These are phyloP conservation scores for Ictidomys tridecemlineatus DNA, from an alignment of 2,113 vertebrate genomes.

Conservation along the genomic window DNA sequence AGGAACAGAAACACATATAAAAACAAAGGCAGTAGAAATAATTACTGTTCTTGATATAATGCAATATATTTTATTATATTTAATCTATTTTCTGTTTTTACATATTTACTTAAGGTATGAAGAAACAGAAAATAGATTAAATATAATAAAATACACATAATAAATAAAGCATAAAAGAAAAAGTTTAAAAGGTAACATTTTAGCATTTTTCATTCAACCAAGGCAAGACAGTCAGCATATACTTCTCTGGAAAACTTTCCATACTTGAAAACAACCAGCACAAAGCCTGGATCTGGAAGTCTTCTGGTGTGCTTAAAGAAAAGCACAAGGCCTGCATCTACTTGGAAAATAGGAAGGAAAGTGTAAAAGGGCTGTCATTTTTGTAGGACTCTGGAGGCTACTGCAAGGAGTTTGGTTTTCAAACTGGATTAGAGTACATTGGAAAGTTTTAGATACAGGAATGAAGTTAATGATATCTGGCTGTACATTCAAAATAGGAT, in stretches of 20 bases:
- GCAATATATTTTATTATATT: too few species aligned
- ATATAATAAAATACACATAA: neutral
- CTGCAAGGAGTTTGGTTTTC: neutral
- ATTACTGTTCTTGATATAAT: neutral
- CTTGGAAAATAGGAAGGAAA: neutral
- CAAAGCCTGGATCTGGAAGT: neutral
- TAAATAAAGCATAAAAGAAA: neutral
- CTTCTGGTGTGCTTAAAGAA: neutral
- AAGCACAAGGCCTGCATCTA: neutral
- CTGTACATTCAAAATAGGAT: neutral
- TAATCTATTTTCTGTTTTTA: too few species aligned
- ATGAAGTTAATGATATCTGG: neutral
- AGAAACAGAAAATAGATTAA: neutral
- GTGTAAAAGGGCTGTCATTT: neutral
- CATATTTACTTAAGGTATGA: neutral
- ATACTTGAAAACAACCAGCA: neutral
- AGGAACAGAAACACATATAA: neutral
- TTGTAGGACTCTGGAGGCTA: neutral
- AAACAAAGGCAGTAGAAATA: neutral
- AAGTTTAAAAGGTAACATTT: neutral
- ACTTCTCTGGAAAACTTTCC: neutral
- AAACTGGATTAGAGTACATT: neutral
- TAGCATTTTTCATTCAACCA: neutral
- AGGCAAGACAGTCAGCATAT: too few species aligned
- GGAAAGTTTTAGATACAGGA: neutral